A percentile compares a stretch with the other conserved stretches of the same genome.
phyloP scores from a whole-genome alignment of 2,888 invertebrate species.

The Eilema depressum region DNA sequence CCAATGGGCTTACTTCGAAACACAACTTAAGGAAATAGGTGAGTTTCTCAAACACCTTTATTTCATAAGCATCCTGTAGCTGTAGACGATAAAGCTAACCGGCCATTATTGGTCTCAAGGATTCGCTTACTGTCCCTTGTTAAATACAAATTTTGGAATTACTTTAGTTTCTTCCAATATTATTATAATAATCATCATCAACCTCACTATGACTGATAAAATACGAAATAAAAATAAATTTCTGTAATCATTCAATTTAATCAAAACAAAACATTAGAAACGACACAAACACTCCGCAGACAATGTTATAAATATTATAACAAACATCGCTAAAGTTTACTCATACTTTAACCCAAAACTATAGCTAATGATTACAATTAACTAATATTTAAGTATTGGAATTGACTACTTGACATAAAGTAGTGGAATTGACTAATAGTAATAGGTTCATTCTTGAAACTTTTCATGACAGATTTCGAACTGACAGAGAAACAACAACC shows the following conservation, averaged over 20 bases:
- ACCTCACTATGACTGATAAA: not conserved
- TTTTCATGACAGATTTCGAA: not conserved
- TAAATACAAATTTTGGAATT: too few relatives aligned
- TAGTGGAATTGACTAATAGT: not conserved
- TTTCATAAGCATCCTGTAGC: too few relatives aligned
- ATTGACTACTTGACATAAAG: constrained; percentile 10
- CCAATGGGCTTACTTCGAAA: too few relatives aligned
- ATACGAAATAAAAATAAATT: constrained; percentile 7
- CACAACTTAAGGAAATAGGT: too few relatives aligned
- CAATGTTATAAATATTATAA: constrained; percentile 82
- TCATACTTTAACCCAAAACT: constrained; percentile 1
- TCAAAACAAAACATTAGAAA: constrained; percentile 30
- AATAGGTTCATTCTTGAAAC: not conserved
- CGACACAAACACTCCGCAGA: constrained; percentile 32
- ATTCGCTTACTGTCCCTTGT: too few relatives aligned
- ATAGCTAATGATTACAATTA: not conserved
- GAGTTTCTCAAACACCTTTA: too few relatives aligned
- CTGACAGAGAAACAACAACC: not conserved
- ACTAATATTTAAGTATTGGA: not conserved
- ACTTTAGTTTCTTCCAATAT: too few relatives aligned
- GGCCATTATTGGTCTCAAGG: too few relatives aligned
- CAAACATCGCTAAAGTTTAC: constrained; percentile 56
- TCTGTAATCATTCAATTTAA: constrained; percentile 29
- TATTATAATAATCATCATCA: too few relatives aligned
- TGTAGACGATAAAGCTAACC: too few relatives aligned